These are phyloP conservation scores for Petaurus breviceps DNA, from an alignment of 2,113 vertebrate species.

Conservation along the genomic window DNA sequence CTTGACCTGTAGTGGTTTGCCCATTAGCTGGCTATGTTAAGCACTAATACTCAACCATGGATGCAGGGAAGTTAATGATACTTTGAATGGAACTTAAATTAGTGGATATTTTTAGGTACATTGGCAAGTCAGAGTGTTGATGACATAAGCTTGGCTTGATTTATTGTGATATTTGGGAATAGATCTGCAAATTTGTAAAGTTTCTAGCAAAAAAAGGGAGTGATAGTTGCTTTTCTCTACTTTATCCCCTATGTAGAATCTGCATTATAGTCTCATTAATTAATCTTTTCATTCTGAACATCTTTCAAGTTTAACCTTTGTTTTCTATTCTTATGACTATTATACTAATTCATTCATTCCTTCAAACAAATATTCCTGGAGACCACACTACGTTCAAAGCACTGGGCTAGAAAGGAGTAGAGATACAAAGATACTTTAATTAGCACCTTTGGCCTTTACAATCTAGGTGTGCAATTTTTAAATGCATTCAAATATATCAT, in stretches of 20 bases:
- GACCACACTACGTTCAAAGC: not conserved
- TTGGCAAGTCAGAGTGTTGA: not conserved
- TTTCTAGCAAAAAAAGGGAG: not conserved
- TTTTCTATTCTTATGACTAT: not conserved
- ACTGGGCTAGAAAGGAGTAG: not conserved
- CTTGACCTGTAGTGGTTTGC: not conserved
- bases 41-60: not conserved
- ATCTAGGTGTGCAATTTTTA: not conserved
- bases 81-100: conserved; percentile 6
- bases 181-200: not conserved
- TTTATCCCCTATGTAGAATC: not conserved
- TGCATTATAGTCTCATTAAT: not conserved
- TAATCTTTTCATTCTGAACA: not conserved
- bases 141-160: not conserved
- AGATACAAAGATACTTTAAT: not conserved
- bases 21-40: not conserved
- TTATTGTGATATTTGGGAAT: not conserved
- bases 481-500: not conserved
- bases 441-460: not conserved
- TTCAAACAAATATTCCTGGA: not conserved
- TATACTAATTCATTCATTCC: not conserved
- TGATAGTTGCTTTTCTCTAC: not conserved
- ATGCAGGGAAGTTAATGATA: not conserved
- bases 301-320: not conserved
- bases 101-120: conserved; percentile 9